phyloP scores from a whole-genome alignment of 2,113 vertebrate genomes.

The Zootoca vivipara region DNA sequence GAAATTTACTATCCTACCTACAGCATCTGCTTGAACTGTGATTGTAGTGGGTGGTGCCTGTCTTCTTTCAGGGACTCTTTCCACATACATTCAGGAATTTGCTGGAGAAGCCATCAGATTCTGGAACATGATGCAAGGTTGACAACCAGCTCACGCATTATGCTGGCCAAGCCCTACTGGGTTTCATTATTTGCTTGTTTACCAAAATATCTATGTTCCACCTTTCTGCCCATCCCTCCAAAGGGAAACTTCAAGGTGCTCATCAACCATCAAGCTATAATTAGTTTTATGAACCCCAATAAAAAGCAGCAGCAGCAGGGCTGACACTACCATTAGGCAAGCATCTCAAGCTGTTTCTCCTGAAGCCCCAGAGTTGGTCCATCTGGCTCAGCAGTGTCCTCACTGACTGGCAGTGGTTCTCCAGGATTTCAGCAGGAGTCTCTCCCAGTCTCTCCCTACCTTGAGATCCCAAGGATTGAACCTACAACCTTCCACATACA shows the following conservation, averaged over 20 bases:
- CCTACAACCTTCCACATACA: no score
- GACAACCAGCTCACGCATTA: background rate
- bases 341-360: no score
- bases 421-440: no score
- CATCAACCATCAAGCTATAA: background rate
- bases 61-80: background rate
- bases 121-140: background rate
- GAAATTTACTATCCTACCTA: constrained; percentile 14
- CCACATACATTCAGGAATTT: background rate
- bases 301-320: no score
- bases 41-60: background rate
- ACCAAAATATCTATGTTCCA: background rate
- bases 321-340: no score
- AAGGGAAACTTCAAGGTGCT: background rate
- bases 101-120: no score
- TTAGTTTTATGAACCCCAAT: background rate
- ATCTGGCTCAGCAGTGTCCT: no score
- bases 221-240: background rate
- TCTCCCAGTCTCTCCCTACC: no score
- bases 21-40: background rate
- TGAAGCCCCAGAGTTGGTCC: no score
- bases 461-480: no score
- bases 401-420: no score
- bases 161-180: background rate
- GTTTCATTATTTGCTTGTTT: background rate